These are phyloP conservation scores for Todus mexicanus DNA, from an alignment of 2,797 vertebrate species.

Conservation along the genomic window DNA sequence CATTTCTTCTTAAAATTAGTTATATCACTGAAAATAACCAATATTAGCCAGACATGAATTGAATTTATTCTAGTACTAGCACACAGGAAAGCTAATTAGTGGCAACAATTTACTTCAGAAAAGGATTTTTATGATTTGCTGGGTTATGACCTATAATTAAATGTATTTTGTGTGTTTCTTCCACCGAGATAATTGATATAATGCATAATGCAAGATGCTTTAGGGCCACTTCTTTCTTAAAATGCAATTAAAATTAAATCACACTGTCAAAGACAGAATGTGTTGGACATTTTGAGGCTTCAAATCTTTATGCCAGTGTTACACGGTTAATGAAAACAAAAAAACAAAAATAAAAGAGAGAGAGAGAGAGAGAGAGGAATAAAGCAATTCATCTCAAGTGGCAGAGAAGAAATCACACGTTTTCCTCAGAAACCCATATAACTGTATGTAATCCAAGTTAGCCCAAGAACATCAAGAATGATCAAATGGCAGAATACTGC, in stretches of 20 bases:
- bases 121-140: slow-evolving; percentile 72
- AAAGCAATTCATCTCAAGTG: slow-evolving; percentile 35
- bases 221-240: slow-evolving; percentile 54
- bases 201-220: slow-evolving; percentile 54
- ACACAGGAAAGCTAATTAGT: slow-evolving; percentile 73
- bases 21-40: slow-evolving; percentile 59
- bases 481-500: neutral
- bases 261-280: slow-evolving; percentile 41
- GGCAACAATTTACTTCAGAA: slow-evolving; percentile 72
- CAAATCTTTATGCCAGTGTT: slow-evolving; percentile 46
- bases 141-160: slow-evolving; percentile 75
- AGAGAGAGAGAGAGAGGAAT: neutral
- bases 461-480: neutral
- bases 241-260: slow-evolving; percentile 70
- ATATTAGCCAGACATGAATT: slow-evolving; percentile 54
- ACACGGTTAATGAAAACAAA: neutral
- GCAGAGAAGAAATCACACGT: neutral
- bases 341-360: no score
- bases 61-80: slow-evolving; percentile 54
- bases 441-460: neutral
- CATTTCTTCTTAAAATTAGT: neutral
- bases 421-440: neutral
- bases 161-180: slow-evolving; percentile 71
- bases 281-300: slow-evolving; percentile 45
- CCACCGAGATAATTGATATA: slow-evolving; percentile 70